phyloP scores from a whole-genome alignment of 2,888 invertebrate species.

The Catocala fraxini region DNA sequence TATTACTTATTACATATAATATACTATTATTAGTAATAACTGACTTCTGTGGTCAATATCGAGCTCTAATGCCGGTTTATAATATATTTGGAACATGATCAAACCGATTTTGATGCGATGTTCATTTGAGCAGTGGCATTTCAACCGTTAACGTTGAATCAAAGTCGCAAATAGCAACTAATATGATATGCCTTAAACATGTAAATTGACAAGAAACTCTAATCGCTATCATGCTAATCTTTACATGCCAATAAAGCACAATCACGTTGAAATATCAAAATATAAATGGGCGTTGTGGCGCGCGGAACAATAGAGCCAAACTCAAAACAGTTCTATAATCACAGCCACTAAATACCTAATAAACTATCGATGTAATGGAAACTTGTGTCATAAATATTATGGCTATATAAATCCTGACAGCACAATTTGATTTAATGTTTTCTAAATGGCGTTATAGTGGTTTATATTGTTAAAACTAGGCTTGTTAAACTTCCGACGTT shows the following conservation, averaged over 20 bases:
- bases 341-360: conserved; percentile 43
- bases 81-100: too few relatives aligned
- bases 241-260: conserved; percentile 4
- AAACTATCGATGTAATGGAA: conserved; percentile 46
- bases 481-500: conserved; percentile 81
- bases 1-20: too few relatives aligned
- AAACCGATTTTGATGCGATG: too few relatives aligned
- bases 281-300: not conserved
- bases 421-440: conserved; percentile 57
- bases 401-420: conserved; percentile 48
- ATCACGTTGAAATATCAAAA: conserved; percentile 23
- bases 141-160: too few relatives aligned
- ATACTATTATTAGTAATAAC: too few relatives aligned
- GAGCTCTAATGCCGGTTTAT: too few relatives aligned
- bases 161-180: too few relatives aligned
- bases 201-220: not conserved
- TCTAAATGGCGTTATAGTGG: conserved; percentile 62
- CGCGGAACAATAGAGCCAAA: conserved; percentile 32
- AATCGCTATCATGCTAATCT: not conserved
- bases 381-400: conserved; percentile 48
- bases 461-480: conserved; percentile 67
- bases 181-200: not conserved
- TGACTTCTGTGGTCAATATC: too few relatives aligned
- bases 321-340: conserved; percentile 33
- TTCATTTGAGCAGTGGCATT: too few relatives aligned